A percentile compares a stretch with the other conserved stretches of the same genome.
phyloP scores from a whole-genome alignment of 2,888 invertebrate species.

The Falcaria lacertinaria region DNA sequence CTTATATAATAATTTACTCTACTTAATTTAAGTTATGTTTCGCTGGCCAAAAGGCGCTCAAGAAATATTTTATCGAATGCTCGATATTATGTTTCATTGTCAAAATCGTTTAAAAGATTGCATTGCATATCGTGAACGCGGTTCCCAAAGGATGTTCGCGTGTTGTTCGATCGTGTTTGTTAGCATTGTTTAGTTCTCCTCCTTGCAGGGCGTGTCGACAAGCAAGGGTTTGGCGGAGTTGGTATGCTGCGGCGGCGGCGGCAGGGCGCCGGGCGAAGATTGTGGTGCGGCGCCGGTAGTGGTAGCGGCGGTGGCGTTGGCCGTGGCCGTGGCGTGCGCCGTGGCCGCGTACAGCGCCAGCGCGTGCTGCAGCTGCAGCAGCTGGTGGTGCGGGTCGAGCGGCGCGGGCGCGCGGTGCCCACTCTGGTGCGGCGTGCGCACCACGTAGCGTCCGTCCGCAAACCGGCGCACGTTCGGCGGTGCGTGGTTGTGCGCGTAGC shows the following conservation, averaged over 20 bases:
- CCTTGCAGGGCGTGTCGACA: conserved; percentile 68
- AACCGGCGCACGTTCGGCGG: conserved; percentile 74
- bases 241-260: conserved; percentile 48
- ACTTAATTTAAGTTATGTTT: conserved; percentile 65
- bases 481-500: conserved; percentile 72
- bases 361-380: conserved; percentile 71
- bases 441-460: conserved; percentile 72
- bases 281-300: conserved; percentile 42
- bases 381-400: conserved; percentile 69
- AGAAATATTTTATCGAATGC: conserved; percentile 45
- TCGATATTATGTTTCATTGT: conserved; percentile 39
- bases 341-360: conserved; percentile 70
- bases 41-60: conserved; percentile 63
- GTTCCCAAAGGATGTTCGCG: conserved; percentile 9
- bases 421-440: conserved; percentile 73
- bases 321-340: conserved; percentile 66
- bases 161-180: not conserved
- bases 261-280: conserved; percentile 46
- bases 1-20: conserved; percentile 53
- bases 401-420: conserved; percentile 72
- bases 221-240: conserved; percentile 61
- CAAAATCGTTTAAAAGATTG: conserved; percentile 27
- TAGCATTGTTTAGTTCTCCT: conserved; percentile 53
- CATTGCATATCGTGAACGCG: conserved; percentile 37
- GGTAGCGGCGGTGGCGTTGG: conserved; percentile 48